Base-by-base conservation (phyloP, 53 echinoderm and acorn worm species). In the Holothuria leucospilota region DNA sequence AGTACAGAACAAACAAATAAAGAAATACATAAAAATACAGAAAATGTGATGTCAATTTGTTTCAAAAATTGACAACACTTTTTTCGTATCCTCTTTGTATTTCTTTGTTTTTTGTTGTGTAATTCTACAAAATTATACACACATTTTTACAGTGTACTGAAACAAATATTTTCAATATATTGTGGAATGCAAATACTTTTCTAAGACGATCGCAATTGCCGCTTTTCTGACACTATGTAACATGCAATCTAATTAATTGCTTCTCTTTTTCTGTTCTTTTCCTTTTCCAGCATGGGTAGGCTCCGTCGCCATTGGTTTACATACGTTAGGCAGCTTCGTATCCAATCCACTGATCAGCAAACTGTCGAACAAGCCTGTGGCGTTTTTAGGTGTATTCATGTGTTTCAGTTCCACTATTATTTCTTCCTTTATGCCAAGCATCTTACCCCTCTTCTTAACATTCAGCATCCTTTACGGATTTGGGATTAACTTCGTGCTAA, bases 241-340 rank as follows among this genome's bases (percentile, higher is more conserved):
- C 18, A 56, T 0, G 0, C n/a, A 5, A 1, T n/a, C 8, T 16
- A 13, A 68, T 68, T 56, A 13, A 68, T 68, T 56, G 18, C 8
- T 56, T 56, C 23, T 18, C 51, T 77, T 59, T 2, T 59, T 42
- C 49, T 70, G 20, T 77, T 13, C 21, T 63, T 42, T 34, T 38
- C 64, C 72, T 29, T 61, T 29, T 23, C 21, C 90, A 96, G 96
- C 91, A 59, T 96, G 96, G 96, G 83, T 96, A 38, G 96, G 96
- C 16, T 96, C 94, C 58, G 93, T 96, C 75, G 96, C 96, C 64
- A 96, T 96, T 58, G 96, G 92, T 21, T 82, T 96, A 14, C 94
- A 94, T 84, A 92, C 94, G 65, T 68, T 96, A 53, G 94, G 89
- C 15, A 93, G 92, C 24, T 80, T 94, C 71, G 63, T 93, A 49